Conservation (phyloP, 2,888 invertebrate species). For the Aproaerema taeniolella region DNA sequence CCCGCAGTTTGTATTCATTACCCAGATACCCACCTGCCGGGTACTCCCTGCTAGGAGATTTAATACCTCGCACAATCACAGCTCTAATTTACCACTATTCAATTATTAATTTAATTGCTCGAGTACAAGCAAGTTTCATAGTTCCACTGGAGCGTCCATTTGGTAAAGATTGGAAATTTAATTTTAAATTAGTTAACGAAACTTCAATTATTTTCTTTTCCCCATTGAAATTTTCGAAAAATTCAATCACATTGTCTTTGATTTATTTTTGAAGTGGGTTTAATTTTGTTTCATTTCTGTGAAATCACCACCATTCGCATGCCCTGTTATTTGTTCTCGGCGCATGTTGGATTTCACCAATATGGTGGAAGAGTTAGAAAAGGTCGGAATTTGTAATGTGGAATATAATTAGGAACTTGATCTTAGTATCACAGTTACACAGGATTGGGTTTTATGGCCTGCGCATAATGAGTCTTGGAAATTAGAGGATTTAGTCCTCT, state of each 20-base stretch:
- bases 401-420: slow-evolving; percentile 3
- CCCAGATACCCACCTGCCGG: slow-evolving; percentile 20
- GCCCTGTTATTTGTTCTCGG: too few relatives aligned
- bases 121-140: neutral
- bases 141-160: too few relatives aligned
- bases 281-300: too few relatives aligned
- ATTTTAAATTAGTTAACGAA: too few relatives aligned
- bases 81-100: slow-evolving; percentile 52
- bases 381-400: slow-evolving; percentile 2
- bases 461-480: slow-evolving; percentile 7
- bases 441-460: slow-evolving; percentile 8
- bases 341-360: neutral
- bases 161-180: too few relatives aligned
- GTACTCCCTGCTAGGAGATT: slow-evolving; percentile 47
- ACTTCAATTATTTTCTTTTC: too few relatives aligned
- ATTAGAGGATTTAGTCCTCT: slow-evolving; percentile 5
- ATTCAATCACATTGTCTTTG: too few relatives aligned
- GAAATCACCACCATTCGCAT: too few relatives aligned
- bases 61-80: slow-evolving; percentile 53
- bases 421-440: neutral
- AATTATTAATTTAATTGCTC: slow-evolving; percentile 47
- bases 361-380: neutral
- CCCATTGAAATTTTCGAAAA: too few relatives aligned
- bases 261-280: too few relatives aligned
- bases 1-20: slow-evolving; percentile 74